Percentiles rank a stretch among this genome's conserved stretches.
Conservation (phyloP, 2,797 vertebrate species). For the Lagorchestes hirsutus region DNA sequence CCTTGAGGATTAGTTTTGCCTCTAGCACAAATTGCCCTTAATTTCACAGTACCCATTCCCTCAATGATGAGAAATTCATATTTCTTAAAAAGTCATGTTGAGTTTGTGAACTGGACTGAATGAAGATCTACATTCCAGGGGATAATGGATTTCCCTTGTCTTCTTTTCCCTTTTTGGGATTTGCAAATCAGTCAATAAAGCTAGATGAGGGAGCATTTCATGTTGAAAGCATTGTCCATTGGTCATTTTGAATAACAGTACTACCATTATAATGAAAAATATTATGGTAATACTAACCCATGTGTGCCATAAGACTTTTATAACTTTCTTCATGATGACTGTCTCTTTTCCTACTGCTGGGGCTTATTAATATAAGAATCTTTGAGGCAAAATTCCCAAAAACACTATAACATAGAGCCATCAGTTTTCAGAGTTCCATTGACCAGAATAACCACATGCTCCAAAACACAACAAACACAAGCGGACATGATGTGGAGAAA, state of each 20-base stretch:
- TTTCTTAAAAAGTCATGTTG: conserved; percentile 56
- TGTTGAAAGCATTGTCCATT: conserved; percentile 60
- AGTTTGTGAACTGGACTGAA: conserved; percentile 46
- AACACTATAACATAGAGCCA: conserved; percentile 20
- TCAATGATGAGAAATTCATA: conserved; percentile 32
- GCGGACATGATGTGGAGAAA: not conserved
- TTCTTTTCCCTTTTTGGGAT: conserved; percentile 45
- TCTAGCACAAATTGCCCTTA: conserved; percentile 66
- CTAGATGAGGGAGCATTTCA: conserved; percentile 66
- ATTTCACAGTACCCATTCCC: conserved; percentile 65
- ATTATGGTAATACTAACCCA: conserved; percentile 63
- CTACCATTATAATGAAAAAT: conserved; percentile 65
- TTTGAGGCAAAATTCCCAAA: conserved; percentile 22
- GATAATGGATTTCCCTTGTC: conserved; percentile 44
- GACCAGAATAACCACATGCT: not conserved
- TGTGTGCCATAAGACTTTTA: conserved; percentile 17
- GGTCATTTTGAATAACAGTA: conserved; percentile 74
- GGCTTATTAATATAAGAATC: conserved; percentile 27
- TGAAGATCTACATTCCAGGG: conserved; percentile 6
- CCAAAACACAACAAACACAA: conserved; percentile 24
- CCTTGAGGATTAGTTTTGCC: conserved; percentile 43
- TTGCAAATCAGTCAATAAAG: conserved; percentile 70
- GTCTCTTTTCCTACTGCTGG: conserved; percentile 15
- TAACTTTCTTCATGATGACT: conserved; percentile 49
- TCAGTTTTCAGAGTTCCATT: not conserved